These are phyloP conservation scores for Acleris cristana DNA, from an alignment of 2,888 invertebrate species.

Conservation along the genomic window DNA sequence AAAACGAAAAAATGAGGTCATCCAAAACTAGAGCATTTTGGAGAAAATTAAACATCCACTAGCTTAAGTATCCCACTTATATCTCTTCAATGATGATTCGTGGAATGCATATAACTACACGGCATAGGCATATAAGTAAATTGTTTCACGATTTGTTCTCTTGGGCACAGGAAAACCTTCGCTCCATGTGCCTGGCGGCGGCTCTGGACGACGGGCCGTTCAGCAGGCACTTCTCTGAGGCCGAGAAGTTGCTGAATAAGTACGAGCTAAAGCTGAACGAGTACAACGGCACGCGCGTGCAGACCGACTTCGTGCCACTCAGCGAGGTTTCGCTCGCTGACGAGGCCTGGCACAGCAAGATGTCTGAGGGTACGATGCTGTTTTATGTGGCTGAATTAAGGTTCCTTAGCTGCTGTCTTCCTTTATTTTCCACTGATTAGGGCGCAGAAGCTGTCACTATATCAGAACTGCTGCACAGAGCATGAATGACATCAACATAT, in stretches of 20 bases:
- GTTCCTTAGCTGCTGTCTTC: too few relatives aligned
- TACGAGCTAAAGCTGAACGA: constrained; percentile 84
- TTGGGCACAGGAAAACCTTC: constrained; percentile 61
- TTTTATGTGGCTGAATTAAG: not conserved
- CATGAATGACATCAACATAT: too few relatives aligned
- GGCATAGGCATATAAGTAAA: too few relatives aligned
- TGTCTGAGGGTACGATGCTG: constrained; percentile 65
- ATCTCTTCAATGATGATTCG: too few relatives aligned
- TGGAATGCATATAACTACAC: too few relatives aligned
- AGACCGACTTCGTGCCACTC: constrained; percentile 69
- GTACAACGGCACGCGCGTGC: constrained; percentile 65
- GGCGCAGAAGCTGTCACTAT: too few relatives aligned
- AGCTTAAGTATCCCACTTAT: too few relatives aligned
- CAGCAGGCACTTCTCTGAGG: constrained; percentile 72
- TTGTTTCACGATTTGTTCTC: not conserved
- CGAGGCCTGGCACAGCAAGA: constrained; percentile 80
- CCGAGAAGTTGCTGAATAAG: constrained; percentile 82
- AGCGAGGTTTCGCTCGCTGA: constrained; percentile 75
- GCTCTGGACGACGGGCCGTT: constrained; percentile 60
- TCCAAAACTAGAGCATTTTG: too few relatives aligned
- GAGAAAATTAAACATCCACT: too few relatives aligned
- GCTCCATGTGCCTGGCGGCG: constrained; percentile 64
- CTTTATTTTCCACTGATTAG: too few relatives aligned
- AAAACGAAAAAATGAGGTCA: too few relatives aligned
- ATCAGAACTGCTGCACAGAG: too few relatives aligned